Conservation (phyloP, 2,113 vertebrate species). For the Cynoglossus semilaevis region DNA sequence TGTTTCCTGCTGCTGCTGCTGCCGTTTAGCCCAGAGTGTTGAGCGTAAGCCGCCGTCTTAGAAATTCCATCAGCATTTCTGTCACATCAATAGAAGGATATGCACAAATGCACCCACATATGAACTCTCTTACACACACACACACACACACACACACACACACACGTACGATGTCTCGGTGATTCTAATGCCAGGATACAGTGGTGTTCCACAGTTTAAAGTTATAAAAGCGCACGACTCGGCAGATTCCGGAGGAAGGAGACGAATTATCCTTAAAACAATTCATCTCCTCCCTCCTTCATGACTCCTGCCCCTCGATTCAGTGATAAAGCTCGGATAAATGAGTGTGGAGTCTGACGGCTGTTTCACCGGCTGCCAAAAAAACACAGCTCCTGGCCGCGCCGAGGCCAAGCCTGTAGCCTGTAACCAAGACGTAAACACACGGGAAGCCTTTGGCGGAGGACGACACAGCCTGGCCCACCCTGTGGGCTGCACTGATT, state of each 20-base stretch:
- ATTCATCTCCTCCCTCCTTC: slow-evolving; percentile 80
- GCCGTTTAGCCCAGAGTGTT: slow-evolving; percentile 52
- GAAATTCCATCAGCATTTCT: slow-evolving; percentile 57
- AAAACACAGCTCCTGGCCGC: slow-evolving; percentile 74
- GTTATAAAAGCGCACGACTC: slow-evolving; percentile 59
- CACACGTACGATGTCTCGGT: slow-evolving; percentile 5
- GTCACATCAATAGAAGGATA: slow-evolving; percentile 27
- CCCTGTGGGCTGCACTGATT: slow-evolving; percentile 70
- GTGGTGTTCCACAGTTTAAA: slow-evolving; percentile 61
- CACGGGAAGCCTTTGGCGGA: slow-evolving; percentile 71
- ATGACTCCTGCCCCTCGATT: slow-evolving; percentile 81
- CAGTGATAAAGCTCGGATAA: slow-evolving; percentile 89
- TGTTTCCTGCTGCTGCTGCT: slow-evolving; percentile 51
- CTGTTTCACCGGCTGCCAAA: slow-evolving; percentile 81
- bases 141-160: slow-evolving; percentile 10
- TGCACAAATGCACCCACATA: slow-evolving; percentile 7
- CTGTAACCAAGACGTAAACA: slow-evolving; percentile 68
- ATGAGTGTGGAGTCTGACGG: slow-evolving; percentile 80
- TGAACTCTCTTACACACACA: neutral
- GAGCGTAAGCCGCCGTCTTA: slow-evolving; percentile 45
- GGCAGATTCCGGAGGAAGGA: slow-evolving; percentile 64
- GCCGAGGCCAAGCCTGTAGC: slow-evolving; percentile 67
- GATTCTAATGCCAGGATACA: slow-evolving; percentile 47
- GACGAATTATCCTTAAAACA: slow-evolving; percentile 83
- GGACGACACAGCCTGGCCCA: slow-evolving; percentile 68